Conservation (phyloP, 2,797 vertebrate genomes). For the Darevskia nairensis region DNA sequence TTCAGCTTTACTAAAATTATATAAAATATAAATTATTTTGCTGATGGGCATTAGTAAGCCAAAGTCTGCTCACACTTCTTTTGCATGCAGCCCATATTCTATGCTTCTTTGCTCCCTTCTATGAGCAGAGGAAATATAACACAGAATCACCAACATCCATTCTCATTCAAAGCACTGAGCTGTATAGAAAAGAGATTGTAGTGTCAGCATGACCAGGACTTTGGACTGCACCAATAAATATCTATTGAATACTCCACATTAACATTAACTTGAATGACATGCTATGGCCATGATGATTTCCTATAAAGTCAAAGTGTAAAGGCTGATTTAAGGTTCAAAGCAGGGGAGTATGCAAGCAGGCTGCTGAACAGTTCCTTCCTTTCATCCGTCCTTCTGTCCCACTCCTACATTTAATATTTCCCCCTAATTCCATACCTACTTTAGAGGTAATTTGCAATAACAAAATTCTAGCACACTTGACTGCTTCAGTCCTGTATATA, state of each 20-base stretch:
- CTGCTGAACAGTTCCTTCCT: background rate
- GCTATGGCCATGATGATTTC: background rate
- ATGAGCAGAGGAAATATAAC: background rate
- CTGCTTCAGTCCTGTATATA: background rate
- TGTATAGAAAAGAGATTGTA: conserved; percentile 8
- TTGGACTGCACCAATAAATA: conserved; percentile 11
- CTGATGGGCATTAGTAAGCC: background rate
- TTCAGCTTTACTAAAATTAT: background rate
- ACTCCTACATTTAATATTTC: background rate
- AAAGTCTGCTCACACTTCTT: background rate
- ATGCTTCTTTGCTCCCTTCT: background rate
- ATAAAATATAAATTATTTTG: background rate
- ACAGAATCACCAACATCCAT: background rate
- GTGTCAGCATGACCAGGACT: background rate
- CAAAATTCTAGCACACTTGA: background rate
- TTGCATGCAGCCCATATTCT: background rate
- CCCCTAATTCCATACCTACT: background rate
- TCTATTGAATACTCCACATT: background rate
- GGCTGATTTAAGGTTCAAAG: background rate
- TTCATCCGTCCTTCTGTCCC: too few relatives aligned
- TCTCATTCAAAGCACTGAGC: background rate
- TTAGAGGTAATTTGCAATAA: background rate
- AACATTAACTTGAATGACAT: background rate
- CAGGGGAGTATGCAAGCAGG: background rate
- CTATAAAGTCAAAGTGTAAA: background rate